Percentiles rank a stretch among this genome's conserved stretches.
Conservation (phyloP, 2,888 invertebrate genomes). For the Sminthurinus aureus region DNA sequence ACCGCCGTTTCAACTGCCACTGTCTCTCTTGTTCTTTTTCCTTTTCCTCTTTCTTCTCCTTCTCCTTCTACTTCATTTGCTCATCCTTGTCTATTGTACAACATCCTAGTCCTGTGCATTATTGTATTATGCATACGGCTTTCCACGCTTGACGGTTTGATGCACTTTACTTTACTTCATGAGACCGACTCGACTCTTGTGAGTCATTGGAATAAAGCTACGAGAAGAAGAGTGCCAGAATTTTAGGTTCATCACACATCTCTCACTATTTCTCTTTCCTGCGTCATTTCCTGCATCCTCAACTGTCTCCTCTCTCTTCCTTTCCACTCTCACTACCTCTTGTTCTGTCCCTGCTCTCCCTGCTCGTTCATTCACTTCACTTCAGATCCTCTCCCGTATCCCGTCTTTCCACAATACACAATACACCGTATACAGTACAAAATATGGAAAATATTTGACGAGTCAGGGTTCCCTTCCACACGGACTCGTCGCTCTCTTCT, state of each 20-base stretch:
- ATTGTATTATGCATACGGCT: neutral
- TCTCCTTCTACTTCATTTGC: neutral
- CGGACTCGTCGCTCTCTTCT: neutral
- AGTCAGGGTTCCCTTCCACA: slow-evolving; percentile 30
- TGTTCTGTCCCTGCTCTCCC: neutral
- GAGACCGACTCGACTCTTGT: slow-evolving; percentile 22
- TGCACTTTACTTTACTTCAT: slow-evolving; percentile 18
- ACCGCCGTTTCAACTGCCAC: no score
- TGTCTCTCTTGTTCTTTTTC: no score
- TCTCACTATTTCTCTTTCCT: slow-evolving; percentile 34
- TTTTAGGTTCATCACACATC: slow-evolving; percentile 41
- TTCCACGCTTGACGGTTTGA: slow-evolving; percentile 17
- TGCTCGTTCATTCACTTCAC: slow-evolving; percentile 7
- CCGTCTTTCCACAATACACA: neutral
- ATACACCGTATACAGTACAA: neutral
- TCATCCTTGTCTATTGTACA: neutral
- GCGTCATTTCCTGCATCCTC: slow-evolving; percentile 16
- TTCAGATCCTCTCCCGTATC: neutral
- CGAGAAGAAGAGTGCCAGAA: slow-evolving; percentile 31
- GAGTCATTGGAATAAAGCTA: slow-evolving; percentile 29
- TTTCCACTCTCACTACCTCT: slow-evolving; percentile 1
- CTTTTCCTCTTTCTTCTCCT: neutral
- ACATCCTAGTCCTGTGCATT: neutral
- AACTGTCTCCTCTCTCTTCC: neutral
- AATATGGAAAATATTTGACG: slow-evolving; percentile 27